phyloP scores from a whole-genome alignment of 2,113 vertebrate genomes.

The Phylloscopus trochilus region DNA sequence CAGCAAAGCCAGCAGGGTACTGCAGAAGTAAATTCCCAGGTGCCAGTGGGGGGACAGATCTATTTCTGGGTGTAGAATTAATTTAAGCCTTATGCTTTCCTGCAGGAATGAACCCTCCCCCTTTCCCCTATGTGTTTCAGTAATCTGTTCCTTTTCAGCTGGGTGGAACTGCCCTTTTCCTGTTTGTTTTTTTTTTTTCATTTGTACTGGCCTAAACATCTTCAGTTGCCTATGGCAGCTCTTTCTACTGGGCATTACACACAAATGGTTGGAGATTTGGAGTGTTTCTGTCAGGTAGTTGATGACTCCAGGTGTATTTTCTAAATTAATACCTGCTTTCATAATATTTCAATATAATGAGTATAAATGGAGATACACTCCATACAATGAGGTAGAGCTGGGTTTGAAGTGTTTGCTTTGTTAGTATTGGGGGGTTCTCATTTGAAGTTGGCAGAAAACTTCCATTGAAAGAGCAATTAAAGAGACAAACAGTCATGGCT shows the following conservation, averaged over 20 bases:
- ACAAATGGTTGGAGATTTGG: background rate
- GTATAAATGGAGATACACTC: background rate
- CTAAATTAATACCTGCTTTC: background rate
- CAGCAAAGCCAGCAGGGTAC: background rate
- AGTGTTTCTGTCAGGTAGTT: background rate
- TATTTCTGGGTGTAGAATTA: background rate
- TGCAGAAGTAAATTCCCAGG: background rate
- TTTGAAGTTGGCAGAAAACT: background rate
- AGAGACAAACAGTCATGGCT: background rate
- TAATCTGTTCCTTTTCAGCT: background rate
- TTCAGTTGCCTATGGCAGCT: background rate
- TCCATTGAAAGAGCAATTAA: background rate
- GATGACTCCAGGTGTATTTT: background rate
- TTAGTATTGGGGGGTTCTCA: background rate
- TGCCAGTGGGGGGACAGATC: background rate
- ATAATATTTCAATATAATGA: background rate
- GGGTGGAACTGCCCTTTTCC: background rate
- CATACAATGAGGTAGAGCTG: background rate
- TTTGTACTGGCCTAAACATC: background rate
- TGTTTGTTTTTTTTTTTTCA: background rate
- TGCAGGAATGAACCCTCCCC: background rate
- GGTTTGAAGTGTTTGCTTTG: background rate
- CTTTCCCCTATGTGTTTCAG: background rate
- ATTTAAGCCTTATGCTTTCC: background rate
- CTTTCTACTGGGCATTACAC: background rate